These are phyloP conservation scores for Anneissia japonica DNA, from an alignment of 35 echinoderm and acorn worm species.

Conservation along the genomic window DNA sequence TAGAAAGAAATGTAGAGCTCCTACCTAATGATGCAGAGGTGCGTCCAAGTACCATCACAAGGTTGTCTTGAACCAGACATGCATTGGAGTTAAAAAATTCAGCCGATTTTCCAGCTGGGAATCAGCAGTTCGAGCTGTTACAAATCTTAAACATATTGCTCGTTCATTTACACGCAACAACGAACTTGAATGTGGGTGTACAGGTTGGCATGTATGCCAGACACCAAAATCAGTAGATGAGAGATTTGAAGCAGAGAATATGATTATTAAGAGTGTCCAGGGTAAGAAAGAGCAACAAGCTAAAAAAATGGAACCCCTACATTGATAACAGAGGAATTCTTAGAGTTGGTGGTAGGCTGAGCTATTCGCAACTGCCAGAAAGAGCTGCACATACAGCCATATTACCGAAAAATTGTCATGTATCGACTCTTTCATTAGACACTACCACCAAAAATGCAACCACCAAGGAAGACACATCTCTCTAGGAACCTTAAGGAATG, in stretches of 20 bases:
- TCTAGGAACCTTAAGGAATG: conserved; percentile 18
- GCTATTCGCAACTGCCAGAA: conserved; percentile 18
- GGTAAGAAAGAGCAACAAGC: conserved; percentile 22
- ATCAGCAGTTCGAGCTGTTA: conserved; percentile 14
- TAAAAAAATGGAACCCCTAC: conserved; percentile 21
- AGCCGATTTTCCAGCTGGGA: conserved; percentile 48
- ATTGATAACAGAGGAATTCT: conserved; percentile 13
- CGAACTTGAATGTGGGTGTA: too few species aligned
- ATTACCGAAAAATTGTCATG: conserved; percentile 24
- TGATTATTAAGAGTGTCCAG: conserved; percentile 13
- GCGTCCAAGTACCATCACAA: not conserved
- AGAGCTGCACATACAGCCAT: conserved; percentile 23
- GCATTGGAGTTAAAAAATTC: not conserved
- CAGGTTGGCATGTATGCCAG: conserved; percentile 41
- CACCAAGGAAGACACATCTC: conserved; percentile 45
- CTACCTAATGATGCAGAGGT: conserved; percentile 29
- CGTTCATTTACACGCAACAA: conserved; percentile 16
- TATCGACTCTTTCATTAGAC: conserved; percentile 16
- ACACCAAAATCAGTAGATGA: conserved; percentile 28
- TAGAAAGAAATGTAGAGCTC: not conserved
- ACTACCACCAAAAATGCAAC: conserved; percentile 13
- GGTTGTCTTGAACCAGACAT: not conserved
- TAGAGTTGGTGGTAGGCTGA: conserved; percentile 44
- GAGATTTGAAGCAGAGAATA: conserved; percentile 1
- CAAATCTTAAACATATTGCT: conserved; percentile 30